A percentile compares a stretch with the other conserved stretches of the same genome.
phyloP scores from a whole-genome alignment of 1,140 invertebrate species.

The Dinoponera quadriceps region DNA sequence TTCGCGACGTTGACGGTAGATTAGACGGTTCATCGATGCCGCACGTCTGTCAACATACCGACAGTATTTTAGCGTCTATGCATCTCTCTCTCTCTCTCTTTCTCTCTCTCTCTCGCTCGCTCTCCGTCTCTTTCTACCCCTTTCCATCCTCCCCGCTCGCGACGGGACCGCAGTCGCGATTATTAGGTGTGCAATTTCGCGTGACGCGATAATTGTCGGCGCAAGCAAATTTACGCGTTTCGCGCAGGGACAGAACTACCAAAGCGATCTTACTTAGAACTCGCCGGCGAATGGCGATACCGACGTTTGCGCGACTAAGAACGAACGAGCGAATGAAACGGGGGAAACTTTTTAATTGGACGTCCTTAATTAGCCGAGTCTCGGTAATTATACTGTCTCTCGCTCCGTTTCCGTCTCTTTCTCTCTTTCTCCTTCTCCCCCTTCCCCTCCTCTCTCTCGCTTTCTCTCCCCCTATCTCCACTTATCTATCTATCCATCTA shows the following conservation, averaged over 20 bases:
- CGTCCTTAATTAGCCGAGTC: conserved; percentile 84
- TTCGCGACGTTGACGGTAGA: too few relatives aligned
- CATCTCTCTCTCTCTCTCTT: too few relatives aligned
- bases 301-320: conserved; percentile 72
- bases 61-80: too few relatives aligned
- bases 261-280: conserved; percentile 65
- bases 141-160: too few relatives aligned
- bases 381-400: conserved; percentile 84
- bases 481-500: conserved; percentile 17
- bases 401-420: conserved; percentile 66
- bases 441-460: background rate
- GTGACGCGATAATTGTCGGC: conserved; percentile 61
- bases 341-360: conserved; percentile 85
- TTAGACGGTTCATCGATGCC: too few relatives aligned
- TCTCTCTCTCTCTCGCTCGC: too few relatives aligned
- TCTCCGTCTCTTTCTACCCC: too few relatives aligned
- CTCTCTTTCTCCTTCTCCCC: background rate
- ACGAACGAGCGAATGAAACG: conserved; percentile 8
- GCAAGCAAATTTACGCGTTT: conserved; percentile 67
- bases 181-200: conserved; percentile 38
- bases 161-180: background rate
- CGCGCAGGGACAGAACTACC: conserved; percentile 58
- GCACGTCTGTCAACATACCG: too few relatives aligned
- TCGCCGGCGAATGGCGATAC: conserved; percentile 39
- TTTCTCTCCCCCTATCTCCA: background rate